A percentile compares a stretch with the other conserved stretches of the same genome.
Conservation (phyloP, 1,140 invertebrate genomes). For the Magallana angulata region DNA sequence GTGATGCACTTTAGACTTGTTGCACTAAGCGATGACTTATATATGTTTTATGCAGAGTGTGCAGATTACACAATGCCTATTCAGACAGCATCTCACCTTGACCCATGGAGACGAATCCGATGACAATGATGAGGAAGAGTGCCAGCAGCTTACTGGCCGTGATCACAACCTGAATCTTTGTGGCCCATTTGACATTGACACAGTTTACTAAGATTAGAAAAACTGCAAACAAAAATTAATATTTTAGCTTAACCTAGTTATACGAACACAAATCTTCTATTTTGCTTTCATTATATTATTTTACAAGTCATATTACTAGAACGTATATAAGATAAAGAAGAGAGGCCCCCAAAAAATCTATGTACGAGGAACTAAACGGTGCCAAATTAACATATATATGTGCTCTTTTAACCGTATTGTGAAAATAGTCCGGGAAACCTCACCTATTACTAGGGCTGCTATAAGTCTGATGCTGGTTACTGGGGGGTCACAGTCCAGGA, state of each 20-base stretch:
- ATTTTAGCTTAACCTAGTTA: too few species aligned
- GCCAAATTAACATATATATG: too few species aligned
- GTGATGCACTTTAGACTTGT: background rate
- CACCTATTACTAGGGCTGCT: slow-evolving; percentile 71
- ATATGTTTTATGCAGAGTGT: background rate
- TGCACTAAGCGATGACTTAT: background rate
- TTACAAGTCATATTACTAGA: too few species aligned
- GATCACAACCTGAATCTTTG: slow-evolving; percentile 77
- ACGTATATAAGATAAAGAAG: too few species aligned
- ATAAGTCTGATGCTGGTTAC: slow-evolving; percentile 62
- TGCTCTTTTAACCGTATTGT: too few species aligned
- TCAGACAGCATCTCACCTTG: slow-evolving; percentile 65
- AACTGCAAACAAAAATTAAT: slow-evolving; percentile 66
- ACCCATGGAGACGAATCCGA: slow-evolving; percentile 75
- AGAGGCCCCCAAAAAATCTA: too few species aligned
- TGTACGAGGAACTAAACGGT: too few species aligned
- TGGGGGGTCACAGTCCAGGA: slow-evolving; percentile 79
- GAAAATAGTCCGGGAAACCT: slow-evolving; percentile 41
- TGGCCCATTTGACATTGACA: slow-evolving; percentile 76
- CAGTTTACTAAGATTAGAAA: slow-evolving; percentile 76
- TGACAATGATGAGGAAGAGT: slow-evolving; percentile 76
- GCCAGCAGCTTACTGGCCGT: slow-evolving; percentile 77
- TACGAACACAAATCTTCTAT: too few species aligned
- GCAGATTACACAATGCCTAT: background rate
- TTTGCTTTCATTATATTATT: too few species aligned